phyloP scores from a whole-genome alignment of 2,113 vertebrate species.

The Oostethus manadensis region DNA sequence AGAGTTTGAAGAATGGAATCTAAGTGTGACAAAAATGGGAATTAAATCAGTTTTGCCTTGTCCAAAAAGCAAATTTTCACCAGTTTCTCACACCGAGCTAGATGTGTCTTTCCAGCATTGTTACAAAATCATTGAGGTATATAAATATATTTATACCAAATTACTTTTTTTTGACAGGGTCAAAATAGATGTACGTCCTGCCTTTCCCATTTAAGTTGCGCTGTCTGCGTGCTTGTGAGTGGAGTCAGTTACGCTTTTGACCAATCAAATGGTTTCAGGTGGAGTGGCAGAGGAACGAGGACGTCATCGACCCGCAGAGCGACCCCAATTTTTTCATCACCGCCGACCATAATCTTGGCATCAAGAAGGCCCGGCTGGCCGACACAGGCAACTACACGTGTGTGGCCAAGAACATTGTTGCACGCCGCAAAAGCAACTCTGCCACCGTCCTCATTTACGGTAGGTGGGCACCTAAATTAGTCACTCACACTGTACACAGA shows the following conservation, averaged over 20 bases:
- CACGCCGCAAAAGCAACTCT: slow-evolving; percentile 84
- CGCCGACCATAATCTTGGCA: slow-evolving; percentile 87
- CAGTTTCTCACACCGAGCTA: not conserved
- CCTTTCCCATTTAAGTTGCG: slow-evolving; percentile 6
- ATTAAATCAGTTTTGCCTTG: slow-evolving; percentile 35
- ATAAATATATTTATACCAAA: slow-evolving; percentile 10
- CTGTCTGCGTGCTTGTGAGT: not conserved
- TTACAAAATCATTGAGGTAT: slow-evolving; percentile 9
- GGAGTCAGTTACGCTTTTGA: slow-evolving; percentile 21
- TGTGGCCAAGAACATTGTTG: slow-evolving; percentile 97
- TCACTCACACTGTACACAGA: no score
- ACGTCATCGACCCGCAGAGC: slow-evolving; percentile 82
- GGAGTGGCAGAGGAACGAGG: slow-evolving; percentile 95
- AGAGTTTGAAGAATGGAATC: slow-evolving; percentile 50
- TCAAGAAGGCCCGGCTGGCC: slow-evolving; percentile 88
- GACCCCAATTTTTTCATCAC: slow-evolving; percentile 93
- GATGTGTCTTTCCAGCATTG: slow-evolving; percentile 6
- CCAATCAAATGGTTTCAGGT: slow-evolving; percentile 73
- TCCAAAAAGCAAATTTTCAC: slow-evolving; percentile 20
- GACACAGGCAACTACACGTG: slow-evolving; percentile 98
- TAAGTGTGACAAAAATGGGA: slow-evolving; percentile 31
- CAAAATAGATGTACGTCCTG: not conserved
- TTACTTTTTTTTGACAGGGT: not conserved
- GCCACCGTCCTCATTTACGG: slow-evolving; percentile 90
- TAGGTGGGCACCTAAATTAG: slow-evolving; percentile 51